phyloP scores from a whole-genome alignment of 1,140 invertebrate genomes.

The Neoseiulus cucumeris region DNA sequence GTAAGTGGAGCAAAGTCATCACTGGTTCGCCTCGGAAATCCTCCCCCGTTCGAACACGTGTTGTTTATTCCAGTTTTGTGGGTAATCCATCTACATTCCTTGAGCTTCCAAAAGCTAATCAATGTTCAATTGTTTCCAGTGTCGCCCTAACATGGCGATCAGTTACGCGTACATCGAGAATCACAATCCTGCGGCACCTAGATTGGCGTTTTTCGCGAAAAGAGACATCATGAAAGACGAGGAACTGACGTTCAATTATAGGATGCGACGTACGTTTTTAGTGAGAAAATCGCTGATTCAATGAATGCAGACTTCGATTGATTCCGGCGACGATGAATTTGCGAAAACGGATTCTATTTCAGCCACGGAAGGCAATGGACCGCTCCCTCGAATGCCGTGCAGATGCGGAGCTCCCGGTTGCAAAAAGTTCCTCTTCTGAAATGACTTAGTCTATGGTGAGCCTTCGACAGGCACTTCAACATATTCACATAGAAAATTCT shows the following conservation, averaged over 20 bases:
- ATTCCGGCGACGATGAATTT: no score
- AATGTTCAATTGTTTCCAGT: background rate
- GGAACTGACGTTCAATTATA: constrained; percentile 1
- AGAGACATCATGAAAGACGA: background rate
- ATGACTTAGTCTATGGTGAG: no score
- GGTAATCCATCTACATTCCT: no score
- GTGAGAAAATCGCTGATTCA: no score
- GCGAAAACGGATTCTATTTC: background rate
- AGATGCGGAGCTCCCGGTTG: background rate
- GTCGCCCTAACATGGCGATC: constrained; percentile 2
- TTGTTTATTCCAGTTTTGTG: no score
- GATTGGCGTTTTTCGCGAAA: background rate
- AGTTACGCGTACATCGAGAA: constrained; percentile 6
- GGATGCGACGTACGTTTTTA: background rate
- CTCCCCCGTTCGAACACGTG: no score
- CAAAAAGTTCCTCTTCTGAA: background rate
- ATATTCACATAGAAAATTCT: no score
- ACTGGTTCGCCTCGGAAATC: no score
- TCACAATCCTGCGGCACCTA: background rate
- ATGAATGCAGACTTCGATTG: no score
- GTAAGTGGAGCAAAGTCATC: background rate
- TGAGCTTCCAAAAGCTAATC: no score
- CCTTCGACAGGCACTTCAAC: no score
- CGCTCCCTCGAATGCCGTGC: background rate
- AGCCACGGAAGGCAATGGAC: background rate